phyloP scores from a whole-genome alignment of 2,113 vertebrate species.

The Marcusenius ussheri region DNA sequence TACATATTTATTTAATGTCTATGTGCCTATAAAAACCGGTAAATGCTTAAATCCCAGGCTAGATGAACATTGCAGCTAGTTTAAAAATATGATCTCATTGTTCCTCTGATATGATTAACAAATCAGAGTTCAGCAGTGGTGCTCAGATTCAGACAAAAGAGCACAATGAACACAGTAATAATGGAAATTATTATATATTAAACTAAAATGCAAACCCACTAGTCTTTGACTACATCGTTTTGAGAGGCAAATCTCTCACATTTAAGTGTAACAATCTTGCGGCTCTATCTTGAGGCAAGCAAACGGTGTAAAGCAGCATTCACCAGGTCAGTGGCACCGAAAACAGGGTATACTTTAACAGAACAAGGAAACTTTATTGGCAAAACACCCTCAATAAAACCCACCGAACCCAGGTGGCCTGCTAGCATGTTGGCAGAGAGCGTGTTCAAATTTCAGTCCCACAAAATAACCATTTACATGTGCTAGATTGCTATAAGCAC shows the following conservation, averaged over 20 bases:
- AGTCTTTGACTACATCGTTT: background rate
- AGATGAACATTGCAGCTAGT: background rate
- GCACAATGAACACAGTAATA: background rate
- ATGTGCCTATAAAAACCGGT: background rate
- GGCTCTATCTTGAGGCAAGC: background rate
- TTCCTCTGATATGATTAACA: background rate
- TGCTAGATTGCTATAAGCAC: background rate
- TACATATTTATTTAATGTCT: background rate
- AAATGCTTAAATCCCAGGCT: background rate
- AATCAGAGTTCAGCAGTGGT: background rate
- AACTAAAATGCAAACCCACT: background rate
- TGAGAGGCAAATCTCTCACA: background rate
- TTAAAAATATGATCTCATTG: background rate
- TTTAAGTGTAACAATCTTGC: background rate
- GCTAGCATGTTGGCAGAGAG: background rate
- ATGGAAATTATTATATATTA: background rate
- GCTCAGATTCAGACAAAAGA: background rate
- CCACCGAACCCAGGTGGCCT: background rate
- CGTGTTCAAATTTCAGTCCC: background rate
- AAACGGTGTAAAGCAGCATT: background rate
- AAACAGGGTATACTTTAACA: background rate
- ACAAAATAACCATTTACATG: background rate
- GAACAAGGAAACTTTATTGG: background rate
- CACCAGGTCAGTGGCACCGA: background rate
- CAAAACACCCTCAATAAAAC: background rate